Evolutionary conservation across 2,113 vertebrate genomes (phyloP).

Genomic region (Ctenomys sociabilis): DNA sequence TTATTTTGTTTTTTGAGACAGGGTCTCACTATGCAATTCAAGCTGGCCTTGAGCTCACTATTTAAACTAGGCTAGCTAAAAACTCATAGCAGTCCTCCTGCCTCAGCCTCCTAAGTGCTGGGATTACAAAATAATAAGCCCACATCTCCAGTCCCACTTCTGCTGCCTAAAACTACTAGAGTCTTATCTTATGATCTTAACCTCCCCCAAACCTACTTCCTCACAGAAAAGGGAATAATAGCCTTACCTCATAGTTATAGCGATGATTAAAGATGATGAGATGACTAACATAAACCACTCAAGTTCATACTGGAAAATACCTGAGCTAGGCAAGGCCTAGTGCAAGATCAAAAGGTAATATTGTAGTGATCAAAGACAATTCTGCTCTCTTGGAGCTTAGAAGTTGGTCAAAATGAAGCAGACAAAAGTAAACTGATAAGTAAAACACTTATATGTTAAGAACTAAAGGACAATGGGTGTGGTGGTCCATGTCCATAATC

Average conservation of each 20-base stretch:
- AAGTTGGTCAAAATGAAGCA: neutral
- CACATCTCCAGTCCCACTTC: neutral
- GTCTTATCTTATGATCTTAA: neutral
- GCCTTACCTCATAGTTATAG: neutral
- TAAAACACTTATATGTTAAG: constrained; percentile 4
- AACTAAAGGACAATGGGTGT: constrained; percentile 27
- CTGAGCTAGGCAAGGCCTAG: neutral
- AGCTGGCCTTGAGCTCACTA: neutral
- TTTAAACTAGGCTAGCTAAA: neutral
- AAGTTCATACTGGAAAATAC: constrained; percentile 4
- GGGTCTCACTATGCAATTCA: neutral
- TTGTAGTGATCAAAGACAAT: neutral
- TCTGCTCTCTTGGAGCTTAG: neutral
- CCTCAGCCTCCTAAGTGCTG: neutral
- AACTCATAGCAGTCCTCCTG: neutral
- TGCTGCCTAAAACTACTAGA: neutral
- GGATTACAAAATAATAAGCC: neutral
- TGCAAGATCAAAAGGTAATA: neutral
- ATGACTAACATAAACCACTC: neutral
- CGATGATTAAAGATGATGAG: neutral
- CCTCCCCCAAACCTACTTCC: neutral
- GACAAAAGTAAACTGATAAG: neutral
- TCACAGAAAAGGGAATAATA: neutral
- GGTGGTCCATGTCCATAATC: neutral
- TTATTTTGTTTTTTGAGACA: neutral